Percentiles rank a stretch among this genome's conserved stretches.
Evolutionary conservation across 1,140 invertebrate species (phyloP).

Genomic region (Zaprionus ornatus): DNA sequence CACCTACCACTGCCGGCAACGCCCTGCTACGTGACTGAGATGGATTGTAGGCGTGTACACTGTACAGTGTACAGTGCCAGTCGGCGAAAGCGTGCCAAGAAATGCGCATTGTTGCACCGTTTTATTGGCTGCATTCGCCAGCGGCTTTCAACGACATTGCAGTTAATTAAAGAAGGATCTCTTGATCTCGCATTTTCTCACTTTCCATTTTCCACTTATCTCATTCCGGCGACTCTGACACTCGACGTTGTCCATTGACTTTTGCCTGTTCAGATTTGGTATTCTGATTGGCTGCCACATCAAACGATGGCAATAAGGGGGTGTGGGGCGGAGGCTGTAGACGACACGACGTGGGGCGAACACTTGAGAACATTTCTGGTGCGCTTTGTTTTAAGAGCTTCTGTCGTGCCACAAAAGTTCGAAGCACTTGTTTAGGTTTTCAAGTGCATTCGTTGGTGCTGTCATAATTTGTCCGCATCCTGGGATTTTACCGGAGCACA

Average conservation of each 20-base stretch:
- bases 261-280: slow-evolving; percentile 26
- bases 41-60: slow-evolving; percentile 67
- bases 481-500: no score
- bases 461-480: slow-evolving; percentile 73
- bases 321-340: neutral
- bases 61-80: slow-evolving; percentile 50
- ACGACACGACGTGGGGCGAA: neutral
- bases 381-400: slow-evolving; percentile 66
- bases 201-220: neutral
- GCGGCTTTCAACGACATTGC: slow-evolving; percentile 14
- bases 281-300: slow-evolving; percentile 37
- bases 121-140: slow-evolving; percentile 8
- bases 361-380: slow-evolving; percentile 20
- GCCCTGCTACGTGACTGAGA: slow-evolving; percentile 72
- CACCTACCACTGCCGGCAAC: slow-evolving; percentile 61
- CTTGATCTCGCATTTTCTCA: slow-evolving; percentile 12
- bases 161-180: slow-evolving; percentile 15
- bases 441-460: slow-evolving; percentile 64
- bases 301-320: neutral
- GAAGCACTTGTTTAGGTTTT: slow-evolving; percentile 79
- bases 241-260: slow-evolving; percentile 24
- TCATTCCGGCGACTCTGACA: neutral
- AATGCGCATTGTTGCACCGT: slow-evolving; percentile 34
- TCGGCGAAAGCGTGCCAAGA: slow-evolving; percentile 30
- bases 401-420: slow-evolving; percentile 59